Percentiles rank a stretch among this genome's conserved stretches.
These are phyloP conservation scores for Champsocephalus esox DNA, from an alignment of 2,797 vertebrate species.

Conservation along the genomic window DNA sequence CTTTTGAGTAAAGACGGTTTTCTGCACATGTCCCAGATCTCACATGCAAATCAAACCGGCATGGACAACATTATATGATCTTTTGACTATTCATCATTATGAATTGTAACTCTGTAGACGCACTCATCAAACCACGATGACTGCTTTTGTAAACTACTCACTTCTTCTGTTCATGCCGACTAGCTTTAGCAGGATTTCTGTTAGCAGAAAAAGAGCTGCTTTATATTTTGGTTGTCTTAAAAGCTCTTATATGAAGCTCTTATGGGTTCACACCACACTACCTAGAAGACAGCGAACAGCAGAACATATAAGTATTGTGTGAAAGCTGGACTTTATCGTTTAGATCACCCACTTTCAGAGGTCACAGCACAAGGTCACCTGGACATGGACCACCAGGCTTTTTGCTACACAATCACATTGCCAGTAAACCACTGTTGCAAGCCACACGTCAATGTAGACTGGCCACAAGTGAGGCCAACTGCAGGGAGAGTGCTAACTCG, in stretches of 20 bases:
- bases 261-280: background rate
- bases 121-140: background rate
- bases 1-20: no score
- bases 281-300: background rate
- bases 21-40: background rate
- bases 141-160: background rate
- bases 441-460: background rate
- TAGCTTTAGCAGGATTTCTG: background rate
- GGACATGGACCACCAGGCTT: no score
- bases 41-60: no score
- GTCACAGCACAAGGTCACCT: background rate
- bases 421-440: background rate
- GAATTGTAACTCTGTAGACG: background rate
- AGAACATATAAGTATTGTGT: background rate
- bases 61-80: background rate
- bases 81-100: background rate
- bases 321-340: background rate
- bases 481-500: slow-evolving; percentile 54
- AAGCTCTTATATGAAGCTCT: no score
- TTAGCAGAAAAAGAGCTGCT: background rate
- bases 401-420: background rate
- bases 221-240: no score
- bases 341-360: background rate
- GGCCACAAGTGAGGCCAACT: background rate
- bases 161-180: background rate